Percentiles rank a stretch among this genome's conserved stretches.
phyloP scores from a whole-genome alignment of 2,113 vertebrate genomes.

The Varanus komodoensis region DNA sequence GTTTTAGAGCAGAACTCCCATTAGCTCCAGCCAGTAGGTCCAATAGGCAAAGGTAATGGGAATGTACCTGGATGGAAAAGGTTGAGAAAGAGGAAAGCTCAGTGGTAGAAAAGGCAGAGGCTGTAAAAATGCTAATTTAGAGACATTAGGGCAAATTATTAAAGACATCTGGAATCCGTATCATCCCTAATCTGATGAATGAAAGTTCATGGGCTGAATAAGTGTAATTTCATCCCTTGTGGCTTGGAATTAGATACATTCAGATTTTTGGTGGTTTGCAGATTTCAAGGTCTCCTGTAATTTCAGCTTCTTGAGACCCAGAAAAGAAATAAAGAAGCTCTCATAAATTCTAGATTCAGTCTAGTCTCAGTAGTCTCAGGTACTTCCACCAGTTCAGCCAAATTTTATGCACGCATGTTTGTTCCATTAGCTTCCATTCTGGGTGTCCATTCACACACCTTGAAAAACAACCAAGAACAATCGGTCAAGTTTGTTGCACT shows the following conservation, averaged over 20 bases:
- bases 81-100: background rate
- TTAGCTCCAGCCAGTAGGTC: background rate
- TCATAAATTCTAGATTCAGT: slow-evolving; percentile 3
- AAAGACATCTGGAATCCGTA: slow-evolving; percentile 51
- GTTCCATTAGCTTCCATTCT: background rate
- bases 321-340: background rate
- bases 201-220: background rate
- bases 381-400: background rate
- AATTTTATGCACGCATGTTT: background rate
- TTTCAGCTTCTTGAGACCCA: slow-evolving; percentile 19
- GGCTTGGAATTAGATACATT: slow-evolving; percentile 46
- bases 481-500: background rate
- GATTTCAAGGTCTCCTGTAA: slow-evolving; percentile 18
- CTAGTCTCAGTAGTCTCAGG: background rate
- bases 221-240: slow-evolving; percentile 45
- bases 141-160: slow-evolving; percentile 43
- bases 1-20: background rate
- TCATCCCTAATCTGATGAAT: slow-evolving; percentile 17
- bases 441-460: background rate
- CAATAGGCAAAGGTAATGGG: background rate
- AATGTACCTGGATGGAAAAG: background rate
- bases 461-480: background rate
- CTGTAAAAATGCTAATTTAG: slow-evolving; percentile 48
- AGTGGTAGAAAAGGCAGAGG: slow-evolving; percentile 21
- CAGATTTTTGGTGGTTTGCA: slow-evolving; percentile 22